Conservation (phyloP, 2,797 vertebrate genomes). For the Rhynchonycteris naso region DNA sequence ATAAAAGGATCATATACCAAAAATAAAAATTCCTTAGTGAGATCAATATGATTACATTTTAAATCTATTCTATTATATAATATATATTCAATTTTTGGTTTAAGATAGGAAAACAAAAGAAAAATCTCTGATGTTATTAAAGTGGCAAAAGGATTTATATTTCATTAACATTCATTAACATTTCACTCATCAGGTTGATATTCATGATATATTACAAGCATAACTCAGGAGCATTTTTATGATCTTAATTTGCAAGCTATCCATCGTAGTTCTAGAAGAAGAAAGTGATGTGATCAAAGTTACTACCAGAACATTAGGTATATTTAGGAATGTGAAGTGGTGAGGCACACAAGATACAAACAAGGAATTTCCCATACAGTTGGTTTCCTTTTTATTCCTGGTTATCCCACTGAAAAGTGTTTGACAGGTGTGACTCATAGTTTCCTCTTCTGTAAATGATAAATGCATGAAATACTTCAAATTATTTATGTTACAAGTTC, state of each 20-base stretch:
- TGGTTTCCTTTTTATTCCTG: not conserved
- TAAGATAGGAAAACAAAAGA: not conserved
- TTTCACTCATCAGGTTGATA: not conserved
- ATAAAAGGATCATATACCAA: not conserved
- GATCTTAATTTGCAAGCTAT: not conserved
- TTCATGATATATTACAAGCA: not conserved
- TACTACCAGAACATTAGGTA: not conserved
- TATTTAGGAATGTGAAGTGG: not conserved
- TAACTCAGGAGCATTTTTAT: not conserved
- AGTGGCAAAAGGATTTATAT: not conserved
- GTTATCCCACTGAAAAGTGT: not conserved
- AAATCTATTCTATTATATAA: not conserved
- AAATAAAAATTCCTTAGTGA: slow-evolving; percentile 18
- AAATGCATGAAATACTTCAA: not conserved
- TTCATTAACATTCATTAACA: not conserved
- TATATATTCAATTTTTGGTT: not conserved
- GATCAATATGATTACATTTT: not conserved
- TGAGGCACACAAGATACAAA: not conserved
- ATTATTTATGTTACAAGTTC: not conserved
- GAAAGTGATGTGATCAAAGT: not conserved
- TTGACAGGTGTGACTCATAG: not conserved
- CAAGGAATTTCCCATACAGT: not conserved
- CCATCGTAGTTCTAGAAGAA: not conserved
- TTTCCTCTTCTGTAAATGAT: not conserved
- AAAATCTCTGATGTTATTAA: not conserved